These are phyloP conservation scores for Loripinus fragilis DNA, from an alignment of 2,888 invertebrate species.

Conservation along the genomic window DNA sequence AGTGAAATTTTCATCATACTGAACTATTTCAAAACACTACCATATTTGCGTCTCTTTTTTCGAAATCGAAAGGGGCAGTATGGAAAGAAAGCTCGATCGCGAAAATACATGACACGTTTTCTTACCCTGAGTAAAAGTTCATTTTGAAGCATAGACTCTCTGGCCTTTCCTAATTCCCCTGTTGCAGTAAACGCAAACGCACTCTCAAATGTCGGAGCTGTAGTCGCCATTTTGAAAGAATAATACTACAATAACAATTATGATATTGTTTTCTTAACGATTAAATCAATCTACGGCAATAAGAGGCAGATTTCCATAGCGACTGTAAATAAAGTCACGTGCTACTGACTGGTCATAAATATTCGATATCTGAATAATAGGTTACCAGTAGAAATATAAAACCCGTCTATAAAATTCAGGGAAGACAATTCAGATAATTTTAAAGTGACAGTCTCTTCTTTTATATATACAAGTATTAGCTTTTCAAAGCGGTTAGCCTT, in stretches of 20 bases:
- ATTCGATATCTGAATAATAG: no score
- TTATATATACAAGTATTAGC: no score
- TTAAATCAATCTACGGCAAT: conserved; percentile 40
- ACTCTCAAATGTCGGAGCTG: conserved; percentile 47
- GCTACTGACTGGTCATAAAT: neutral
- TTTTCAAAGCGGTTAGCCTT: no score
- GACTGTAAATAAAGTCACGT: conserved; percentile 47
- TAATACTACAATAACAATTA: conserved; percentile 24
- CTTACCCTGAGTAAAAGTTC: conserved; percentile 81
- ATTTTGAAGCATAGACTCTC: conserved; percentile 81
- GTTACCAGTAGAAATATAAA: no score
- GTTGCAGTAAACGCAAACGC: conserved; percentile 77
- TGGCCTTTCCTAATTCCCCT: conserved; percentile 78
- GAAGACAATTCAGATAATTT: no score
- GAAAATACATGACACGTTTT: conserved; percentile 17
- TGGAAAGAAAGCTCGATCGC: neutral
- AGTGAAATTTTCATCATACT: no score
- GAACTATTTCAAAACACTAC: no score
- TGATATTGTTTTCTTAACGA: conserved; percentile 55
- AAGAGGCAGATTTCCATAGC: conserved; percentile 64
- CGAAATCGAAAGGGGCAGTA: no score
- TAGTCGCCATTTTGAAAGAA: conserved; percentile 52
- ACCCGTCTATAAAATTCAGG: no score
- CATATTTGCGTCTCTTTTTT: no score
- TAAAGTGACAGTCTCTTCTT: no score